Conservation (phyloP, 2,888 invertebrate species). For the Allolobophora icterica region DNA sequence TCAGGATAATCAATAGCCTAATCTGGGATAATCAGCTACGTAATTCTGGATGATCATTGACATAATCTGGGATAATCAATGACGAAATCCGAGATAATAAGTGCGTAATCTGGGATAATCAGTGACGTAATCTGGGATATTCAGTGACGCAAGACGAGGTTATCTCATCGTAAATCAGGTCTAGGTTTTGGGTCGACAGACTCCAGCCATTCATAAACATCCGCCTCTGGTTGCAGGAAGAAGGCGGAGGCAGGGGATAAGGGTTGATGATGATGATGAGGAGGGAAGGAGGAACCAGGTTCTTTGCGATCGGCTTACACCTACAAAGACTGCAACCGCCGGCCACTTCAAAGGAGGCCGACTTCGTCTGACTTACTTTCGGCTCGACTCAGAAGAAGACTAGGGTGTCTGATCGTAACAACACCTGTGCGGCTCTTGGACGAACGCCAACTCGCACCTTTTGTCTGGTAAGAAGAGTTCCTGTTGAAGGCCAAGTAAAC, state of each 20-base stretch:
- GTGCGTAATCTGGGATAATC: not conserved
- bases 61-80: too few relatives aligned
- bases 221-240: not conserved
- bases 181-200: not conserved
- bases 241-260: not conserved
- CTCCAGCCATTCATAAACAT: not conserved
- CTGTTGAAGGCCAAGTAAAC: not conserved
- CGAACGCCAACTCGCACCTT: not conserved
- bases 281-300: not conserved
- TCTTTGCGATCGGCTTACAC: not conserved
- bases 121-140: not conserved
- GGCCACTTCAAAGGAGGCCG: not conserved
- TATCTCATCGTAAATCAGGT: not conserved
- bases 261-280: not conserved
- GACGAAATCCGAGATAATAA: too few relatives aligned
- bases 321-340: not conserved
- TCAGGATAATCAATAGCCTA: not conserved
- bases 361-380: not conserved
- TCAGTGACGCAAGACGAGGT: not conserved
- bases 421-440: not conserved
- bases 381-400: not conserved
- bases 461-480: not conserved
- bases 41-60: too few relatives aligned
- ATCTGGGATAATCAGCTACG: too few relatives aligned
- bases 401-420: constrained; percentile 17